Base-by-base conservation (phyloP, 2,888 invertebrate genomes). In the Encarsia formosa region DNA sequence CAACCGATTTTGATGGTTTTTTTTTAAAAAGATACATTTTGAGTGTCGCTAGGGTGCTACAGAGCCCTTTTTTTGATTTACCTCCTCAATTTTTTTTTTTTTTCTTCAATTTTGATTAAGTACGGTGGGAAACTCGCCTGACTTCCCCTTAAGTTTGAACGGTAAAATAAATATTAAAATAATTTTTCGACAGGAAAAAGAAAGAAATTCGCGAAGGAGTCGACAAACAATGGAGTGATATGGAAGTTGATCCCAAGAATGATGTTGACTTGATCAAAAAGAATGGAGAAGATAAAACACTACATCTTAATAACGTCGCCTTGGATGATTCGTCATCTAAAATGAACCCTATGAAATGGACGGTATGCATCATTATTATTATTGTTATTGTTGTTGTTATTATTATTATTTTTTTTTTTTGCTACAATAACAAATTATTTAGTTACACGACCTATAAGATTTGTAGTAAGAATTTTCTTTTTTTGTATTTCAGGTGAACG, bases 301-400 rank as follows among this genome's bases (percentile, higher is more conserved):
- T 65, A 20, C 57, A 61, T 5, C 59, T 61, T 23, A 51, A 46
- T 16, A 64, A 66, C 13, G 61, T 64, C 11, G 55, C 50, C 9
- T 46, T 57, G 4, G 74, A 75, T 16, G 72, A 73, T 50, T 54
- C 62, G 35, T 51, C 70, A 41, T 78, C 79, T 3, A 81, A 78
- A 68, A 69, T 81, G 16, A 82, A 84, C 71, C 83, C 84, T 16
- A 72, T 81, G 18, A 83, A 83, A 67, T 85, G 85, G 85, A 83
- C 76, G 63, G 82, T 82, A 73, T 75, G 77, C 73, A 45, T 11
- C 29, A 19, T 24, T 49, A 34, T 40, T 35, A 22, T 16, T 41
- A 39, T 31, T 26, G 45, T 18, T 15, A 1, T 48, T 24, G 11
- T 35, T 11, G 13, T 20, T 34, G n/a, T n/a, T n/a, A n/a, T n/a